Base-by-base conservation (phyloP, 2,797 vertebrate species). In the Podargus strigoides region DNA sequence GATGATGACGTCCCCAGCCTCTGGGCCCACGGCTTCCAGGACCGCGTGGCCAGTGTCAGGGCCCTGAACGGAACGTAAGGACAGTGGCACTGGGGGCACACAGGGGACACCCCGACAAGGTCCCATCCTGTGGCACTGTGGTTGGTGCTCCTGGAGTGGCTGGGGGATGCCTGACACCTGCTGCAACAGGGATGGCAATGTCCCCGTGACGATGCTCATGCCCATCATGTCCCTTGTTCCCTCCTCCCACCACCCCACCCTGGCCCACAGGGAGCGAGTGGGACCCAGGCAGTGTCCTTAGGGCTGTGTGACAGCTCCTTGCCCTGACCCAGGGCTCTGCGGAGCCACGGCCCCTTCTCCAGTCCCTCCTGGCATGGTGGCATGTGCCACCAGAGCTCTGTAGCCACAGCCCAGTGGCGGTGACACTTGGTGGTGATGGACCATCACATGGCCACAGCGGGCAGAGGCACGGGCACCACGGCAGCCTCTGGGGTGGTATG, bases 1-100 rank as follows among this genome's bases (percentile, higher is more conserved):
- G 99, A 99, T 0, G 98, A 99, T 0, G 99, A 99, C 0, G 98
- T 99, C 24, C 99, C 99, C 96, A 99, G 98, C 97, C 98, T 99
- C 89, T 99, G 99, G 99, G 98, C 98, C 20, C 98, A 99, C 0
- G 99, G 99, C 83, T 99, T 99, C 95, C 98, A 99, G 97, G 98
- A 99, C 94, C 98, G 98, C 0, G 99, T 99, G 90, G 99, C 98
- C 49, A 99, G 99, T 4, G 91, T 98, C 90, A 98, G 98, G 75
- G 98, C 98, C 87, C 96, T 99, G 64, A 98, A 98, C 0, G 99
- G 99, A 98, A 99, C 98, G 98, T 99, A 98, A 99, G 99, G 73
- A 69, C 1, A 8, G 39, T 23, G 39, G 14, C 67, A 8, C n/a
- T 0, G 10, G 49, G 74, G 46, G 9, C 32, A 18, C 10, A 2